Evolutionary conservation across 2,797 vertebrate species (phyloP), one percentile per base, ranked within the genome.

Genomic region (Pachyuromys duprasi): DNA sequence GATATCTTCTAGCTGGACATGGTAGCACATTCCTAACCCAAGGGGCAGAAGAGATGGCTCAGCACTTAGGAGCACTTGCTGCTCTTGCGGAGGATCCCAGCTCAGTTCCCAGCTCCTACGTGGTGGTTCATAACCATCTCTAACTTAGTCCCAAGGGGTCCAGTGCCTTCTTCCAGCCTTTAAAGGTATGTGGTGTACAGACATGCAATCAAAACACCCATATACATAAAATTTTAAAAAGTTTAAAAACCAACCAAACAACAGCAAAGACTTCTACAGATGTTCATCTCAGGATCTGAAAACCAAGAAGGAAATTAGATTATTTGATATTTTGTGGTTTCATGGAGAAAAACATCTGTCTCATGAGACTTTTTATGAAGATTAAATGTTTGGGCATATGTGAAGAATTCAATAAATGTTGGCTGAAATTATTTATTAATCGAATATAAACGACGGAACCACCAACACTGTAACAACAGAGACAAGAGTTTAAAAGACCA

Each of bases 341-440:
- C 20, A 31, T 75, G n/a, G 57, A 53, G 39, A 86, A 95, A 89
- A 74, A 18, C 39, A 62, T 70, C 75, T 67, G 78, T 78, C 28
- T 94, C 57, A 2, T 15, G 42, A 94, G 87, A 24, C 9, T 81
- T 92, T 49, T 91, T 67, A n/a, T 79, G 81, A 91, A 76, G 26
- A 74, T 95, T 81, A 90, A 86, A 75, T 80, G 75, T 83, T 87
- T 78, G 76, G 89, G n/a, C n/a, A 74, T 12, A 15, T 63, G 11
- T 57, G 76, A 94, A 79, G 33, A 65, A 93, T 69, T 79, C 81
- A 81, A 7, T 89, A 90, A 86, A 7, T 90, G 63, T 90, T 75
- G 74, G 67, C 42, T 62, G 11, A 53, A 45, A 81, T 89, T 91
- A 75, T 76, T 91, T 62, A 63, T 22, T 62, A 6, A 28, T 78